Evolutionary conservation across 2,888 invertebrate species (phyloP).

Genomic region (Aradus depressus): DNA sequence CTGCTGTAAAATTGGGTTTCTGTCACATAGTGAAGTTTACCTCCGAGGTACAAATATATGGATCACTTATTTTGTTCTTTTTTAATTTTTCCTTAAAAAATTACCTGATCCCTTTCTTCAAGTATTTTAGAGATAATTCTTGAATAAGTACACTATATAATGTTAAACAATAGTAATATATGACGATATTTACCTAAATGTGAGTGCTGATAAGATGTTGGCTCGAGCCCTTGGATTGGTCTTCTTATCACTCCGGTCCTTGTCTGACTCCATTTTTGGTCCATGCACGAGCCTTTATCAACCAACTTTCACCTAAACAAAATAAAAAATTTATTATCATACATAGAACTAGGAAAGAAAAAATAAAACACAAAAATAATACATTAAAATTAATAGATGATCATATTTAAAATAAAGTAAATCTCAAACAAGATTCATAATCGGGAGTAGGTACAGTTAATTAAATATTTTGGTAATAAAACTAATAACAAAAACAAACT

Average conservation of each 20-base stretch:
- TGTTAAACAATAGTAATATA: slow-evolving; percentile 25
- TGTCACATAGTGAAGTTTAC: too few species aligned
- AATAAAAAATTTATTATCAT: neutral
- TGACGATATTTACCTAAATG: slow-evolving; percentile 49
- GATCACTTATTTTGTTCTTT: too few species aligned
- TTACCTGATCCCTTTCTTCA: slow-evolving; percentile 2
- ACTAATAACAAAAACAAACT: too few species aligned
- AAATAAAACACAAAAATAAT: neutral
- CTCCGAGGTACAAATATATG: too few species aligned
- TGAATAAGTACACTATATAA: slow-evolving; percentile 9
- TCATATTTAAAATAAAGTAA: too few species aligned
- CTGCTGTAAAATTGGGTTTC: too few species aligned
- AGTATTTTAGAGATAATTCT: slow-evolving; percentile 30
- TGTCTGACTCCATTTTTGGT: slow-evolving; percentile 36
- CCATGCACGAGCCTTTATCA: slow-evolving; percentile 18
- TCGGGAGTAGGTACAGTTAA: too few species aligned
- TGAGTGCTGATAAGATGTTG: slow-evolving; percentile 48
- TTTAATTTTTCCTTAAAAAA: too few species aligned
- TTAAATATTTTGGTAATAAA: too few species aligned
- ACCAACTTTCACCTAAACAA: neutral
- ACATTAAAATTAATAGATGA: too few species aligned
- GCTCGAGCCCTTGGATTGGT: slow-evolving; percentile 48
- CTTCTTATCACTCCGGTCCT: slow-evolving; percentile 43
- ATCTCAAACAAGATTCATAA: too few species aligned
- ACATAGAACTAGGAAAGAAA: neutral